These are phyloP conservation scores for Sebastes paucispinis DNA, from an alignment of 2,797 vertebrate species.

Conservation along the genomic window DNA sequence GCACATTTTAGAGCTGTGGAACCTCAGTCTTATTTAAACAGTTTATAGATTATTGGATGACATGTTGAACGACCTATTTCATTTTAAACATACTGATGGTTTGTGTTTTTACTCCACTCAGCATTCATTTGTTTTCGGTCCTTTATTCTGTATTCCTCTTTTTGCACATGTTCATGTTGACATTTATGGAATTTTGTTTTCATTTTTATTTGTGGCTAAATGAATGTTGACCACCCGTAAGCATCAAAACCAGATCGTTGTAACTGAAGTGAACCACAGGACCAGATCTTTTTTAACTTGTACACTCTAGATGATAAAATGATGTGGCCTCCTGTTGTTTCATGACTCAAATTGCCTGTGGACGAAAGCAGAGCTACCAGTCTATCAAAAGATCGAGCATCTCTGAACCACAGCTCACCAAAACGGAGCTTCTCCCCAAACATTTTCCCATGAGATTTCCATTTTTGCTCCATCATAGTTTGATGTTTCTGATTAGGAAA, in stretches of 20 bases:
- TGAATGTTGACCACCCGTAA: background rate
- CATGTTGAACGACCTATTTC: background rate
- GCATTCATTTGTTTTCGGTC: background rate
- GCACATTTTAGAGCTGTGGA: background rate
- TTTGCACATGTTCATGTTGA: background rate
- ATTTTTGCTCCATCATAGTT: conserved; percentile 37
- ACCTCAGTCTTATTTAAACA: background rate
- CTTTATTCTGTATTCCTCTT: background rate
- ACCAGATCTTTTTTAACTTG: background rate
- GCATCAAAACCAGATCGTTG: background rate
- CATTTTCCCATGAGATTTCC: conserved; percentile 36
- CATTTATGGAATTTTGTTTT: background rate
- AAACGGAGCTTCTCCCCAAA: conserved; percentile 4
- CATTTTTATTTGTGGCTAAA: background rate
- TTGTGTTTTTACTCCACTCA: background rate
- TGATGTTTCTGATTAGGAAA: conserved; percentile 59
- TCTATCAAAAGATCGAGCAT: background rate
- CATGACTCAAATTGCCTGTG: background rate
- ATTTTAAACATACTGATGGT: background rate
- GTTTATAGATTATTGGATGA: background rate
- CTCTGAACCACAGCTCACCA: conserved; percentile 8
- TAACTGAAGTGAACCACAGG: background rate
- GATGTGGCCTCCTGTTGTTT: background rate
- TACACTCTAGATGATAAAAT: background rate
- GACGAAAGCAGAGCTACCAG: conserved; percentile 6